Conservation (phyloP, 2,888 invertebrate genomes). For the Platerodrilus igneus region DNA sequence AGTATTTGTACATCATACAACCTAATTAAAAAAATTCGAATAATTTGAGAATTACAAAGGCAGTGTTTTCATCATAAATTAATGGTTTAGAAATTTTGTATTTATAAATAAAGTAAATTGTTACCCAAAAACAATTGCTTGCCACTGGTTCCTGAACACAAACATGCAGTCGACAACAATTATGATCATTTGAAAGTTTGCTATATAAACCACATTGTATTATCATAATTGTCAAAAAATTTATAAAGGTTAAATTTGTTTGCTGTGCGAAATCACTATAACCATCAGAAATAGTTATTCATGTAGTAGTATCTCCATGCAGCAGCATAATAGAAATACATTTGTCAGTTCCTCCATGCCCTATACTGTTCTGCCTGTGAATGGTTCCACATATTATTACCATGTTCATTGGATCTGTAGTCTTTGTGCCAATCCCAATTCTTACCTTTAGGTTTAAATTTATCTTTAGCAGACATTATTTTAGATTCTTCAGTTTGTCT, state of each 20-base stretch:
- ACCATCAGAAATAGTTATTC: too few species aligned
- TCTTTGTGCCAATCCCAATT: conserved; percentile 63
- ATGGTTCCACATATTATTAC: conserved; percentile 25
- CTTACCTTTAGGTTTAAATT: conserved; percentile 68
- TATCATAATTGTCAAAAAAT: conserved; percentile 16
- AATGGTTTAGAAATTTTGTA: conserved; percentile 8
- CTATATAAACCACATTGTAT: conserved; percentile 10
- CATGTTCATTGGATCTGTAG: conserved; percentile 15
- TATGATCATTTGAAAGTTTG: conserved; percentile 15
- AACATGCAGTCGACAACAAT: conserved; percentile 32
- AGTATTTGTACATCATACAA: too few species aligned
- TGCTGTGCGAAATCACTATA: conserved; percentile 38
- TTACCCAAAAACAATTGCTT: conserved; percentile 6
- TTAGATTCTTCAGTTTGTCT: conserved; percentile 43
- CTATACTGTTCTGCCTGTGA: conserved; percentile 32
- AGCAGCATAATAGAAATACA: conserved; percentile 20
- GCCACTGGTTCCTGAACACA: conserved; percentile 30
- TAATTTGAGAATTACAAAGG: too few species aligned
- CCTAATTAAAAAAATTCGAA: too few species aligned
- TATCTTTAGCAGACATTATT: conserved; percentile 52
- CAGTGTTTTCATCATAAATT: conserved; percentile 33
- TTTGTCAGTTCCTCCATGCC: conserved; percentile 43
- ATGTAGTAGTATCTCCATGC: too few species aligned
- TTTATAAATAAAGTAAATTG: conserved; percentile 11
- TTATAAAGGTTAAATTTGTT: conserved; percentile 22